Conservation (phyloP, 2,113 vertebrate genomes). For the Pelobates fuscus region DNA sequence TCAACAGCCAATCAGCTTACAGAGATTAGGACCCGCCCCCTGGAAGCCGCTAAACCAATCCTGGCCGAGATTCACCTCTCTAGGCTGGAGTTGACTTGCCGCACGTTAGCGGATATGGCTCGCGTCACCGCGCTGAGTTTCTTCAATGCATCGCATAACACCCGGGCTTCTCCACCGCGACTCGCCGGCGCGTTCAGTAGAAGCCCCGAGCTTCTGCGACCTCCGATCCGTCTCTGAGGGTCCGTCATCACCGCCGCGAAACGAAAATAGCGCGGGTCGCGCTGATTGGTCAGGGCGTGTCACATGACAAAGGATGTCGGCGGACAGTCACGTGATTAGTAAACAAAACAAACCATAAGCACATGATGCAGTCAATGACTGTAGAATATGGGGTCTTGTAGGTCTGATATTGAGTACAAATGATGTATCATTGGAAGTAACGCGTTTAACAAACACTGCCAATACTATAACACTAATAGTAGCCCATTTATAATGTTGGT, state of each 20-base stretch:
- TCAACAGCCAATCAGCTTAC: neutral
- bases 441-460: too few species aligned
- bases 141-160: constrained; percentile 11
- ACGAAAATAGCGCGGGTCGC: neutral
- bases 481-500: too few species aligned
- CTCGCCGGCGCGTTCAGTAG: constrained; percentile 18
- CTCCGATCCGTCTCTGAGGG: neutral
- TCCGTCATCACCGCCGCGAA: neutral
- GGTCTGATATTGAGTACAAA: too few species aligned
- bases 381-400: too few species aligned
- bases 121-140: constrained; percentile 26
- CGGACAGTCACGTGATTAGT: too few species aligned
- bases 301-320: too few species aligned
- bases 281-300: neutral
- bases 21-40: neutral
- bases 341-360: too few species aligned
- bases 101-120: constrained; percentile 34
- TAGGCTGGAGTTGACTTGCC: constrained; percentile 25
- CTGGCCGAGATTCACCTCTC: constrained; percentile 22
- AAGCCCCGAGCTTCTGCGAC: constrained; percentile 22
- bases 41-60: too few species aligned
- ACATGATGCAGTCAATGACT: too few species aligned
- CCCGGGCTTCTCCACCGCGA: constrained; percentile 3
- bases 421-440: too few species aligned
- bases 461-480: too few species aligned